Percentiles rank a stretch among this genome's conserved stretches.
Conservation (phyloP, 35 echinoderm and acorn worm species). For the Holothuria glaberrima region DNA sequence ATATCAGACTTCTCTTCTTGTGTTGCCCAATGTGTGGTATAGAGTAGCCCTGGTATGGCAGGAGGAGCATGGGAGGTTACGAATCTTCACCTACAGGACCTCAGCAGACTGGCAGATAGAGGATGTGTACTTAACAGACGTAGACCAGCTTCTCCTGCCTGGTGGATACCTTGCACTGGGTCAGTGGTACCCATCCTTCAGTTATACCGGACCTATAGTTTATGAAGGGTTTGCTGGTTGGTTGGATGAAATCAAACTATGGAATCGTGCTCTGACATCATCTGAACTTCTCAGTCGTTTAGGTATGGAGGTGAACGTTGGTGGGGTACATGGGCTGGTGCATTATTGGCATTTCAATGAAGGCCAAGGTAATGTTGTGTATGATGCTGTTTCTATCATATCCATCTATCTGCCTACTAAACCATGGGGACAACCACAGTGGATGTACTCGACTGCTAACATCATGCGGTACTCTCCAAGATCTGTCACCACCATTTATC, state of each 20-base stretch:
- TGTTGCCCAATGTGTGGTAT: slow-evolving; percentile 75
- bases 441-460: slow-evolving; percentile 69
- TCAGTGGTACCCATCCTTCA: slow-evolving; percentile 70
- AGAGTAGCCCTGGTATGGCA: slow-evolving; percentile 74
- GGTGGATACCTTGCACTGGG: slow-evolving; percentile 74
- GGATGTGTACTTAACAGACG: slow-evolving; percentile 45
- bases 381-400: slow-evolving; percentile 62
- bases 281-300: slow-evolving; percentile 40
- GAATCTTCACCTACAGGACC: slow-evolving; percentile 65
- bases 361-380: slow-evolving; percentile 70
- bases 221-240: slow-evolving; percentile 82
- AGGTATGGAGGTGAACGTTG: slow-evolving; percentile 25
- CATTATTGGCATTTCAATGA: slow-evolving; percentile 81
- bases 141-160: slow-evolving; percentile 17
- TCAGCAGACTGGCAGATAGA: slow-evolving; percentile 28
- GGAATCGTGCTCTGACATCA: slow-evolving; percentile 56
- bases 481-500: slow-evolving; percentile 31
- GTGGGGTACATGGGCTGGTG: slow-evolving; percentile 29
- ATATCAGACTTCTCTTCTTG: slow-evolving; percentile 31
- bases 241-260: slow-evolving; percentile 86
- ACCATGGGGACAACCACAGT: slow-evolving; percentile 68
- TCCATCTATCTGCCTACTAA: slow-evolving; percentile 45
- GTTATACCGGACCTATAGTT: slow-evolving; percentile 37
- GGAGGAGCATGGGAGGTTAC: slow-evolving; percentile 34
- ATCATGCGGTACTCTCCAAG: neutral